Conservation (phyloP, 53 echinoderm and acorn worm species). For the Temnopleurus reevesii region DNA sequence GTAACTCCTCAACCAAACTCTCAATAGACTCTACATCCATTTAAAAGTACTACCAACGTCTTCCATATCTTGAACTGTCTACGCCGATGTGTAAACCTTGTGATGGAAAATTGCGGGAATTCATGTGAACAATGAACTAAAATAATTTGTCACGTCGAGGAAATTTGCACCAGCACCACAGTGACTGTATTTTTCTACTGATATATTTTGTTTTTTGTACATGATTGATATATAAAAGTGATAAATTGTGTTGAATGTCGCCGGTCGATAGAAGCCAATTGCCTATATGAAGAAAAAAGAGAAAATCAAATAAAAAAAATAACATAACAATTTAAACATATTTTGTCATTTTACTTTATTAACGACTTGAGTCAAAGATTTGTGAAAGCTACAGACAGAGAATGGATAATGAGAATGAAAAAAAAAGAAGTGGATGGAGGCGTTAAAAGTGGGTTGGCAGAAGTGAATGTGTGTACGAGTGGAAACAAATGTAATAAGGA, state of each 20-base stretch:
- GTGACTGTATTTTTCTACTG: constrained; percentile 22
- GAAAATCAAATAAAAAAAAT: background rate
- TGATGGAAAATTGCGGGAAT: background rate
- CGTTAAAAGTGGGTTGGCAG: too few relatives aligned
- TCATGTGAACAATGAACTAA: background rate
- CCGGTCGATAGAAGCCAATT: constrained; percentile 39
- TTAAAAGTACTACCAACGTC: background rate
- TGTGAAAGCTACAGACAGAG: too few relatives aligned
- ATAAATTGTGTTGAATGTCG: constrained; percentile 13
- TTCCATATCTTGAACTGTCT: background rate
- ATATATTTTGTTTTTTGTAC: constrained; percentile 2
- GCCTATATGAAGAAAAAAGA: constrained; percentile 11
- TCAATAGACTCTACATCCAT: background rate
- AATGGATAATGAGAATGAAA: too few relatives aligned
- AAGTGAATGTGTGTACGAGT: background rate
- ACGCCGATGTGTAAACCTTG: background rate
- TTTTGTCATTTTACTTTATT: background rate
- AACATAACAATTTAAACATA: background rate
- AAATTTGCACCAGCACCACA: background rate
- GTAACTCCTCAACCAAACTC: background rate
- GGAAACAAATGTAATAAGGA: too few relatives aligned
- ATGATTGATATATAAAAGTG: background rate
- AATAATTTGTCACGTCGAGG: background rate
- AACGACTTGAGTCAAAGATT: too few relatives aligned
- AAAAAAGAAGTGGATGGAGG: too few relatives aligned